These are phyloP conservation scores for Scaptomyza cyrtandrae DNA, from an alignment of 2,888 invertebrate species.

Conservation along the genomic window DNA sequence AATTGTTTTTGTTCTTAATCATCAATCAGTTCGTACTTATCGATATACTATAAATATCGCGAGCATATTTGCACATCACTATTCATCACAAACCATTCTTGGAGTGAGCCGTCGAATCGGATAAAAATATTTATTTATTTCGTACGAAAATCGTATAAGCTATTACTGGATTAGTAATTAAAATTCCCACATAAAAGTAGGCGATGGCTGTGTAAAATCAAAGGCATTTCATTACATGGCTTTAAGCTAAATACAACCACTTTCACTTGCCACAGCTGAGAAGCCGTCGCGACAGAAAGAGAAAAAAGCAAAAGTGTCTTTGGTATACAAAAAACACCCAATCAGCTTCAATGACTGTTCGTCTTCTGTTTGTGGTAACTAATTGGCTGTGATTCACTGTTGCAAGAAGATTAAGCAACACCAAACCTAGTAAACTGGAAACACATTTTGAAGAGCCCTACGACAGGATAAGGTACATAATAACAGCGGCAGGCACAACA, in stretches of 20 bases:
- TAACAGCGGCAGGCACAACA: background rate
- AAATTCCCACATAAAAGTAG: slow-evolving; percentile 14
- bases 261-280: slow-evolving; percentile 51
- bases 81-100: slow-evolving; percentile 33
- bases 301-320: slow-evolving; percentile 44
- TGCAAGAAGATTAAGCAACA: background rate
- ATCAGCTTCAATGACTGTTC: slow-evolving; percentile 33
- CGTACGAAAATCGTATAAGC: slow-evolving; percentile 11
- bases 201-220: slow-evolving; percentile 16
- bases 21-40: slow-evolving; percentile 26
- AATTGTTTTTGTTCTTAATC: slow-evolving; percentile 18
- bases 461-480: background rate
- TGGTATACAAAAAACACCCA: slow-evolving; percentile 18
- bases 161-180: slow-evolving; percentile 5
- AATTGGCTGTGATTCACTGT: slow-evolving; percentile 38
- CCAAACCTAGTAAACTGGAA: background rate
- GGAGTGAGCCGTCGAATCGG: slow-evolving; percentile 23
- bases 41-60: slow-evolving; percentile 35
- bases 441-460: background rate
- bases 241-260: slow-evolving; percentile 36
- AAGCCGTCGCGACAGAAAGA: slow-evolving; percentile 32
- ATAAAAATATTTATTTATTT: slow-evolving; percentile 42
- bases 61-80: slow-evolving; percentile 39
- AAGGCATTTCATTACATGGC: slow-evolving; percentile 34
- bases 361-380: slow-evolving; percentile 18